Conservation (phyloP, 2,797 vertebrate species). For the Columba guinea region DNA sequence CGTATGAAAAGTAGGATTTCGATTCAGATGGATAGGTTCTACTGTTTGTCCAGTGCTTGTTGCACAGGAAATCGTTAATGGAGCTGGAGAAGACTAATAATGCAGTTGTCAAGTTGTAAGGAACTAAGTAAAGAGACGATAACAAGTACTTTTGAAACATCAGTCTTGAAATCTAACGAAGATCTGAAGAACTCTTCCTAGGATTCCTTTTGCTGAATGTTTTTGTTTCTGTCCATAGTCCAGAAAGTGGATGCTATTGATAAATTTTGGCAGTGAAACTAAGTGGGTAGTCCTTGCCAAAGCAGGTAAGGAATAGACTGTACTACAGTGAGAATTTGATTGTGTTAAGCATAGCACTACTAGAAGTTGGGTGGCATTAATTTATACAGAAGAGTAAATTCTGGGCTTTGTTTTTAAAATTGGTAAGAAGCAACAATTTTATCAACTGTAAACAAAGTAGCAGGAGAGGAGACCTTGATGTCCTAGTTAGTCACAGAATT, state of each 20-base stretch:
- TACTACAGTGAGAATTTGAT: not conserved
- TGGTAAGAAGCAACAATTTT: not conserved
- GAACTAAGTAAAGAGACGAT: not conserved
- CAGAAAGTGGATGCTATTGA: not conserved
- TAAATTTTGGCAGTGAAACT: not conserved
- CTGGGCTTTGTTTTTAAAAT: not conserved
- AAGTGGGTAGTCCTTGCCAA: not conserved
- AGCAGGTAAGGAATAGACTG: not conserved
- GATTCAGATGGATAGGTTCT: not conserved
- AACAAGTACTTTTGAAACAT: not conserved
- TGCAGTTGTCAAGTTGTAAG: not conserved
- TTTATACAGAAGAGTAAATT: not conserved
- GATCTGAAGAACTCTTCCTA: not conserved
- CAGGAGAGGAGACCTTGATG: not conserved
- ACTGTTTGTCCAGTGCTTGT: not conserved
- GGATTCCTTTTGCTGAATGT: not conserved
- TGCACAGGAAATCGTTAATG: not conserved
- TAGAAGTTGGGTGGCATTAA: not conserved
- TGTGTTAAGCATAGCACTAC: not conserved
- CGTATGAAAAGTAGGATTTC: not conserved
- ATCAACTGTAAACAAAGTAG: not conserved
- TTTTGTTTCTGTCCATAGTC: not conserved
- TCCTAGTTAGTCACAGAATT: conserved; percentile 32
- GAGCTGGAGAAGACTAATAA: not conserved
- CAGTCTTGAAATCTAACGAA: not conserved